phyloP scores from a whole-genome alignment of 2,888 invertebrate genomes.

The Arctia plantaginis region DNA sequence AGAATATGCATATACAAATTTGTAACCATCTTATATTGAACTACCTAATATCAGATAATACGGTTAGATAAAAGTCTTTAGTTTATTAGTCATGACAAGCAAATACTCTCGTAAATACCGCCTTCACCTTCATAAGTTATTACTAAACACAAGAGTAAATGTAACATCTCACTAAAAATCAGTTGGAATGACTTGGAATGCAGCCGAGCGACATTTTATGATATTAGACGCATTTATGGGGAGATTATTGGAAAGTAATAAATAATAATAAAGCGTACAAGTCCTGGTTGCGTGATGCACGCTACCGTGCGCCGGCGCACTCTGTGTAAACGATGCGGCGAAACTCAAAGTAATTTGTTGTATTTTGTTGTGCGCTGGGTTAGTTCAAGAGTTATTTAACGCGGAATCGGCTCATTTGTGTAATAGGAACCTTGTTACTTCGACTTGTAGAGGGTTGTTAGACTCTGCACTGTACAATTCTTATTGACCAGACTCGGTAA shows the following conservation, averaged over 20 bases:
- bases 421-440: background rate
- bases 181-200: conserved; percentile 53
- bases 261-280: conserved; percentile 82
- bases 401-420: background rate
- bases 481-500: background rate
- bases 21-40: too few species aligned
- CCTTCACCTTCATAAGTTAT: conserved; percentile 14
- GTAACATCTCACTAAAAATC: conserved; percentile 59
- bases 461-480: background rate
- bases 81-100: background rate
- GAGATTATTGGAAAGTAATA: conserved; percentile 81
- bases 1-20: too few species aligned
- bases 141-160: conserved; percentile 18
- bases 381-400: background rate
- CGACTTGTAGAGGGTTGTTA: background rate
- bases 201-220: conserved; percentile 62
- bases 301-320: conserved; percentile 19
- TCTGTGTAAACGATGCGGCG: conserved; percentile 16
- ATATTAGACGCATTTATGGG: conserved; percentile 63
- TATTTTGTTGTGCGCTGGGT: conserved; percentile 4
- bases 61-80: background rate
- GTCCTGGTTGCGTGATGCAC: conserved; percentile 49
- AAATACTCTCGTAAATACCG: background rate
- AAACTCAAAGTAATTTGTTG: conserved; percentile 16
- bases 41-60: background rate